Conservation (phyloP, 1,140 invertebrate genomes). For the Drosophila nigromelanica region DNA sequence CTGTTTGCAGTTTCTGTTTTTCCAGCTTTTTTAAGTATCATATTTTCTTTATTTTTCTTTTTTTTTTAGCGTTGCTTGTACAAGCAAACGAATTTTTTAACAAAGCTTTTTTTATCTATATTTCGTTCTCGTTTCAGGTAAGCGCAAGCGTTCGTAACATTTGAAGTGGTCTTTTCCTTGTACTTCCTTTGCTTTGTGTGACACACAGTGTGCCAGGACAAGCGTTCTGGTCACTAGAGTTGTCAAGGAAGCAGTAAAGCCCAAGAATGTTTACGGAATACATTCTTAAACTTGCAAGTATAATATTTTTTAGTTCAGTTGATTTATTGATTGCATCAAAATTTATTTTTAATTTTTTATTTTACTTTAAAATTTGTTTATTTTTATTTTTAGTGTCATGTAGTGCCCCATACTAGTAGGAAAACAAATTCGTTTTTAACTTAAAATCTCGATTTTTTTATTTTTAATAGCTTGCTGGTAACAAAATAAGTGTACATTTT, state of each 20-base stretch:
- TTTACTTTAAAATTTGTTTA: no score
- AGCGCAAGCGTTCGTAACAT: slow-evolving; percentile 33
- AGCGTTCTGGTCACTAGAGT: not conserved
- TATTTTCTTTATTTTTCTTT: slow-evolving; percentile 15
- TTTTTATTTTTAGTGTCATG: no score
- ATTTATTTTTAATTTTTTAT: no score
- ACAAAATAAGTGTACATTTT: no score
- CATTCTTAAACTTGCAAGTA: not conserved
- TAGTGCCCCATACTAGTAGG: no score
- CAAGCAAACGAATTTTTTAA: slow-evolving; percentile 39
- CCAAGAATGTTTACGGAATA: not conserved
- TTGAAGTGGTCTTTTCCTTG: slow-evolving; percentile 10
- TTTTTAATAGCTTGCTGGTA: no score
- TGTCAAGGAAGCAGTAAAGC: not conserved
- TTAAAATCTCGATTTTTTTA: no score
- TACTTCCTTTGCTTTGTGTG: slow-evolving; percentile 5
- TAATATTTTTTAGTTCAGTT: not conserved
- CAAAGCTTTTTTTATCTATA: slow-evolving; percentile 51
- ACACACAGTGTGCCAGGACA: slow-evolving; percentile 3
- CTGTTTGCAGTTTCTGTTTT: slow-evolving; percentile 11
- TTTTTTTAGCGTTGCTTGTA: slow-evolving; percentile 32
- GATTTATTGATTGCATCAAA: no score
- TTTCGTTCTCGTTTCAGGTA: slow-evolving; percentile 59
- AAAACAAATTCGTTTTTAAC: no score
- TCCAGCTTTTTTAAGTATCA: slow-evolving; percentile 15